These are phyloP conservation scores for Drosophila pruinosa DNA, from an alignment of 1,140 invertebrate species.

Conservation along the genomic window DNA sequence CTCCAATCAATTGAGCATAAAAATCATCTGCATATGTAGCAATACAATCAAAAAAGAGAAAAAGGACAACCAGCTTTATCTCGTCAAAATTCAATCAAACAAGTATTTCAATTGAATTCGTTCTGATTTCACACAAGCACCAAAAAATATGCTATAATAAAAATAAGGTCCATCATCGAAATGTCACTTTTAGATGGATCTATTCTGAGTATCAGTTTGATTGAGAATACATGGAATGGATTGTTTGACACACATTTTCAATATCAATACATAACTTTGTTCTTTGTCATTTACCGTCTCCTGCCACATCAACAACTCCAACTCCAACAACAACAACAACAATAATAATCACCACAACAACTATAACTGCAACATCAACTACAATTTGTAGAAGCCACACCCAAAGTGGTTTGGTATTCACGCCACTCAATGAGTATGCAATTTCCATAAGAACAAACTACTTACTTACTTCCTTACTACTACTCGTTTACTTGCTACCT, in stretches of 20 bases:
- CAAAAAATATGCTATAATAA: background rate
- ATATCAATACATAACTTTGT: constrained; percentile 39
- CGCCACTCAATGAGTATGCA: constrained; percentile 82
- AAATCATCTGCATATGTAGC: constrained; percentile 13
- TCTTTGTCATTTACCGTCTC: constrained; percentile 35
- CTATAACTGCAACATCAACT: constrained; percentile 24
- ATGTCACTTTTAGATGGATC: background rate
- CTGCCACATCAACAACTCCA: constrained; percentile 43
- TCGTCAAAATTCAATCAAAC: constrained; percentile 7
- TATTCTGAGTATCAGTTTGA: constrained; percentile 19
- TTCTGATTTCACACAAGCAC: constrained; percentile 8
- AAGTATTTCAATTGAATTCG: constrained; percentile 8
- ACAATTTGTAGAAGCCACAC: constrained; percentile 66
- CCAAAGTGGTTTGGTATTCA: constrained; percentile 81
- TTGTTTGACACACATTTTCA: constrained; percentile 25
- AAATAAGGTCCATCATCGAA: background rate
- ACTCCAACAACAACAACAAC: constrained; percentile 14
- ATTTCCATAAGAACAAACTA: constrained; percentile 60
- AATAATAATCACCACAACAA: constrained; percentile 11
- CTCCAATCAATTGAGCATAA: constrained; percentile 26
- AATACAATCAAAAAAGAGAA: background rate
- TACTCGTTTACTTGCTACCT: constrained; percentile 38
- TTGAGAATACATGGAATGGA: constrained; percentile 11
- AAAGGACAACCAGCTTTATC: background rate
- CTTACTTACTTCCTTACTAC: constrained; percentile 28